Evolutionary conservation across 2,888 invertebrate species (phyloP), one percentile per base, ranked within the genome.

Genomic region (Lasioglossum oenotherae): DNA sequence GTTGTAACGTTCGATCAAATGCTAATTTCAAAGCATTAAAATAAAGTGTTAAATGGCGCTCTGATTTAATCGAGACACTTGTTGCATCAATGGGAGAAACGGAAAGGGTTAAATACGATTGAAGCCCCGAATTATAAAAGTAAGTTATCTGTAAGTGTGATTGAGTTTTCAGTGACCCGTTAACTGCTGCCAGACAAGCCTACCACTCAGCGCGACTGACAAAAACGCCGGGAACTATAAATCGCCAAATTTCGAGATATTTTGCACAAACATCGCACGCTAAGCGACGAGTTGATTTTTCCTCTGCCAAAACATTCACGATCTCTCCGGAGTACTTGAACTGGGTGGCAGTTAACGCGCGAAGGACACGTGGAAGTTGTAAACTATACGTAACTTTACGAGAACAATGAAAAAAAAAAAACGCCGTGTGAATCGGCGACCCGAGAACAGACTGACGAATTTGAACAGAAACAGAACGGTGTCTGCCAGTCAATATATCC

Each of bases 51-150:
- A n/a, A 57, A 4, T 4, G 12, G 8, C 10, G 57, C n/a, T 4
- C 10, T 4, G 57, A 57, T 12, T 57, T 57, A 0, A n/a, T n/a
- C 23, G n/a, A 4, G n/a, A 12, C 57, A n/a, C n/a, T n/a, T n/a
- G 57, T 10, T n/a, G 12, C n/a, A 57, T n/a, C 12, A 4, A n/a
- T 10, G 16, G 64, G 16, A 16, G 16, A 31, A 19, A 10, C n/a
- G 53, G n/a, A 74, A 41, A 57, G 74, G 57, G 74, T 74, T 74
- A 57, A 57, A 57, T 27, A n/a, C 19, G 35, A 74, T n/a, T n/a
- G 3, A 35, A 67, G n/a, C 8, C n/a, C n/a, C 10, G 57, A 57
- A 38, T 31, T 73, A 46, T 57, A 41, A 74, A 44, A 38, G 67
- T 67, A 35, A 74, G 57, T 57, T 53, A 49, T 53, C 23, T 74